Evolutionary conservation across 2,797 vertebrate species (phyloP), one percentile per base, ranked within the genome.

Genomic region (Pteronotus mesoamericanus): DNA sequence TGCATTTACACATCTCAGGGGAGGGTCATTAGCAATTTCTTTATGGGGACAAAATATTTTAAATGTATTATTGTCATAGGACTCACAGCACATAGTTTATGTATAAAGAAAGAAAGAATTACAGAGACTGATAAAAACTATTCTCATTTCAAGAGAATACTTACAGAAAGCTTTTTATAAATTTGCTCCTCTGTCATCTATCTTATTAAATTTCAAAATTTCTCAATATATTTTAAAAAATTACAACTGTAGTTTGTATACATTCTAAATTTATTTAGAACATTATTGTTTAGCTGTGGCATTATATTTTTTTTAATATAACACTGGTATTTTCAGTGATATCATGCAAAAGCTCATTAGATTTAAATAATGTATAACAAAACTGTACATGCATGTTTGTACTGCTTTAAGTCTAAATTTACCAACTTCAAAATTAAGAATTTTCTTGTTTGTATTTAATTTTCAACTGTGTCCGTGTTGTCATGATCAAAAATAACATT

Each of bases 401-500:
- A 92, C 8, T 61, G 53, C 5, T 82, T 64, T 74, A 89, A 89
- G 34, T 77, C 24, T 77, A 87, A 46, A 61, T 44, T 24, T 22
- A 46, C 4, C 51, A 9, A 6, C 5, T 48, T 68, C 46, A 72
- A 89, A 85, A 87, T 66, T 75, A 71, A 77, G 37, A 91, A 71
- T 59, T 88, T 9, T 68, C 29, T 94, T 53, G 0, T 64, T 89
- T 88, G 51, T 92, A 37, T 82, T 84, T 93, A 88, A 96, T 82
- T 95, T 97, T 97, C 89, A 97, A 96, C 96, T 22, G 97, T 94
- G 26, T 85, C 44, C 24, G 14, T 53, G 55, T 89, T 98, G 95
- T 95, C 97, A 97, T 83, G 94, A 96, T 97, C 64, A 89, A 89
- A 97, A 97, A 72, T 32, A 96, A 93, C 64, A 83, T 94, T 96